These are phyloP conservation scores for Malachius bipustulatus DNA, from an alignment of 2,888 invertebrate genomes.

Conservation along the genomic window DNA sequence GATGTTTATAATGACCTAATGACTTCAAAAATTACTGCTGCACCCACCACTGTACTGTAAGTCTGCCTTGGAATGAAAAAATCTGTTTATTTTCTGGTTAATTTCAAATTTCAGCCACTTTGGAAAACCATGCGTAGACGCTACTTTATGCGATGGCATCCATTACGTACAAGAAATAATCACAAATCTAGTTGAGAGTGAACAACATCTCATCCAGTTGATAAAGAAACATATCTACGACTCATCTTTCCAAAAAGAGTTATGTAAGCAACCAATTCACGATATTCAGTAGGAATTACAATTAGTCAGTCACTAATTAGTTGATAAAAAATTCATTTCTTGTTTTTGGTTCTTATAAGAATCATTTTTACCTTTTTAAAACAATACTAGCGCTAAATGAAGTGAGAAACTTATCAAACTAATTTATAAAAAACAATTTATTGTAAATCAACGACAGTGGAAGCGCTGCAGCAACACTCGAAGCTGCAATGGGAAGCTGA, in stretches of 20 bases:
- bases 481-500: conserved; percentile 27
- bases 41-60: too few relatives aligned
- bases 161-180: background rate
- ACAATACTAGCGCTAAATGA: too few relatives aligned
- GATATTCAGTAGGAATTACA: too few relatives aligned
- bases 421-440: too few relatives aligned
- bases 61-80: too few relatives aligned
- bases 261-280: conserved; percentile 21
- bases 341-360: background rate
- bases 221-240: conserved; percentile 26
- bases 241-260: conserved; percentile 22
- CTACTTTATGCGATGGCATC: background rate
- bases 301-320: too few relatives aligned
- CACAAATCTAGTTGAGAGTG: conserved; percentile 19
- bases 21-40: too few relatives aligned
- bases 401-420: too few relatives aligned
- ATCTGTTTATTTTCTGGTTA: too few relatives aligned
- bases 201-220: conserved; percentile 23
- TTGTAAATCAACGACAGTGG: too few relatives aligned
- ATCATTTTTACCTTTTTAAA: too few relatives aligned
- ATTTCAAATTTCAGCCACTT: background rate
- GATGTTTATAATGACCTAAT: too few relatives aligned
- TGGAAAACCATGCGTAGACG: background rate
- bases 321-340: conserved; percentile 4
- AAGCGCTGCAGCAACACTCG: conserved; percentile 23